Conservation (phyloP, 1,140 invertebrate genomes). For the Aricia agestis region DNA sequence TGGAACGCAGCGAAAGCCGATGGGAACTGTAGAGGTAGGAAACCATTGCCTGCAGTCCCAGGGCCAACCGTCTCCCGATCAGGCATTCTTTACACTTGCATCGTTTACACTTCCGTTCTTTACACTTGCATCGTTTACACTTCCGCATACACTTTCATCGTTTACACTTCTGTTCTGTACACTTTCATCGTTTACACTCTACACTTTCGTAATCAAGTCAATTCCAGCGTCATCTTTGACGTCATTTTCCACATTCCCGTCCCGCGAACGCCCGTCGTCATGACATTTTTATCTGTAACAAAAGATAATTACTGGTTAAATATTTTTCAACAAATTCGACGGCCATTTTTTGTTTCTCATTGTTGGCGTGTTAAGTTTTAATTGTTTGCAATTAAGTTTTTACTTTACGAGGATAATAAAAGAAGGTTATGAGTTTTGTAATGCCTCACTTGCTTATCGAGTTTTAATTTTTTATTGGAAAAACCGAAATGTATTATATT, state of each 20-base stretch:
- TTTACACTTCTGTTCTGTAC: conserved; percentile 32
- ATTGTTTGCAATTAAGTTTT: conserved; percentile 54
- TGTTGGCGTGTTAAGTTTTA: conserved; percentile 36
- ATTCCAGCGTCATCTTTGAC: conserved; percentile 48
- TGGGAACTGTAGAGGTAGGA: conserved; percentile 79
- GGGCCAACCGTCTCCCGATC: conserved; percentile 71
- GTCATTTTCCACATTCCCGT: conserved; percentile 32
- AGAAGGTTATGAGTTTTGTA: conserved; percentile 31
- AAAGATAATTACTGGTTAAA: conserved; percentile 26
- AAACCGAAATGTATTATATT: not conserved
- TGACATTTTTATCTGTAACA: conserved; percentile 59
- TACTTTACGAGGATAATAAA: conserved; percentile 35
- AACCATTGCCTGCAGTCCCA: conserved; percentile 65
- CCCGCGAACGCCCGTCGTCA: conserved; percentile 21
- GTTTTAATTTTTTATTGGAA: not conserved
- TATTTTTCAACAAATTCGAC: not conserved
- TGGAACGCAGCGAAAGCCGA: conserved; percentile 79
- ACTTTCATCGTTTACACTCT: conserved; percentile 34
- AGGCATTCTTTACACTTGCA: conserved; percentile 70
- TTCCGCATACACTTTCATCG: conserved; percentile 33
- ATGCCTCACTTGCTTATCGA: not conserved
- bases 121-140: conserved; percentile 32
- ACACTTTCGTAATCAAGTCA: conserved; percentile 53
- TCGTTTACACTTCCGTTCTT: conserved; percentile 33
- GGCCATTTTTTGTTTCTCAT: conserved; percentile 36